Base-by-base conservation (phyloP, 92 coral and sea anemone genomes). In the Porites evermanni region DNA sequence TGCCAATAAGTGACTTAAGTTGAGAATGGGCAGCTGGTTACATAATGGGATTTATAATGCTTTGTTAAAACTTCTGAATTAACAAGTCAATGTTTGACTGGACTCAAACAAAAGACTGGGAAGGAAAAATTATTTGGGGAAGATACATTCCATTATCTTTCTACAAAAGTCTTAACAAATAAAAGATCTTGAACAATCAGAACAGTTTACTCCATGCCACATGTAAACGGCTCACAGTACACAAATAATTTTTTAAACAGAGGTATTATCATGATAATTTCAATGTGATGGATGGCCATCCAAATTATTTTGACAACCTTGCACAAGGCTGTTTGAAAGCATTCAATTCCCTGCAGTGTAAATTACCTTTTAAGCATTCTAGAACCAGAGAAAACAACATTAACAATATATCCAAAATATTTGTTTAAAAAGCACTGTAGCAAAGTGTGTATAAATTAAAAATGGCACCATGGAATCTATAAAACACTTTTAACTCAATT, bases 291-390 rank as follows among this genome's bases (percentile, higher is more conserved):
- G 83, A 64, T 79, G 72, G 52, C 11, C 72, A 64, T 14, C 18
- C 20, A 79, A 59, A 79, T 79, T 61, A 44, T n/a, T 79, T 79
- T 79, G 83, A 79, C 73, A 79, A 64, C 18, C 85, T 26, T 23
- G 69, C 54, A 52, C 76, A 67, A 67, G 53, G 53, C 66, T 80
- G 76, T 70, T 78, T 38, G 59, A 56, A 70, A 26, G 32, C 32
- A 59, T 79, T 58, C 67, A 70, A 76, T 58, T 8, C n/a, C 86
- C 86, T 44, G 32, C 78, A 29, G 60, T 69, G 86, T 56, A 17
- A 81, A 81, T 32, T 70, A 78, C 54, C 23, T 70, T 44, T 58
- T 71, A 56, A 32, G 78, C 67, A 70, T 60, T 54, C 77, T 70
- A 38, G 77, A 56, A 81, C 86, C 47, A 81, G 58, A 70, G 20